Evolutionary conservation across 2,888 invertebrate species (phyloP), one percentile per base, ranked within the genome.

Genomic region (Dolichopus griseipennis): DNA sequence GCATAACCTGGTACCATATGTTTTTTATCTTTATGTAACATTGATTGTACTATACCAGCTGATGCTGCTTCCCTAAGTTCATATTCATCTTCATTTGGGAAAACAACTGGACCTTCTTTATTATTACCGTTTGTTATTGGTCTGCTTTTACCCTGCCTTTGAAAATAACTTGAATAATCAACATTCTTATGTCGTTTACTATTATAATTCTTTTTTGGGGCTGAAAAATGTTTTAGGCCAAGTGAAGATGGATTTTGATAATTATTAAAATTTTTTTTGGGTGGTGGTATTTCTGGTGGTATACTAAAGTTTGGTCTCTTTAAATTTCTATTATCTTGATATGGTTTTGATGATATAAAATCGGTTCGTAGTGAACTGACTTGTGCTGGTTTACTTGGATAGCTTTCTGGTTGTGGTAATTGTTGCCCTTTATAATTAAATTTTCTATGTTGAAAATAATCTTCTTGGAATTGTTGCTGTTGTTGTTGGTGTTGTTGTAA

Each of bases 191-290:
- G 78, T 64, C 76, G 75, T 4, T 70, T 71, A 37, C 72, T 68
- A 4, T 70, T 64, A 68, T 73, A 70, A 33, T 67, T 67, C 5
- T 74, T 74, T 22, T 72, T 71, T 0, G 73, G 73, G 37, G 68
- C 63, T 1, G 78, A 76, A 72, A 78, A 85, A 73, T 83, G 81
- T 70, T 82, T 83, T 27, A 85, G 76, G 1, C 84, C 85, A 52
- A 52, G 9, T 52, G 52, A 52, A 12, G 52, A 52, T 0, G 84
- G 84, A 18, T 84, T 83, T 12, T 80, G 81, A 22, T 77, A 75
- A 1, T 83, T 79, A 68, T 72, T 68, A 65, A 75, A 80, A 70
- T 77, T 74, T 68, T 75, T 73, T 27, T 63, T 63, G 21, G 61
- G 21, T 61, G 61, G 21, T 34, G 15, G 33, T n/a, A 34, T 33